Conservation (phyloP, 2,888 invertebrate species). For the Vesta saturnalis region DNA sequence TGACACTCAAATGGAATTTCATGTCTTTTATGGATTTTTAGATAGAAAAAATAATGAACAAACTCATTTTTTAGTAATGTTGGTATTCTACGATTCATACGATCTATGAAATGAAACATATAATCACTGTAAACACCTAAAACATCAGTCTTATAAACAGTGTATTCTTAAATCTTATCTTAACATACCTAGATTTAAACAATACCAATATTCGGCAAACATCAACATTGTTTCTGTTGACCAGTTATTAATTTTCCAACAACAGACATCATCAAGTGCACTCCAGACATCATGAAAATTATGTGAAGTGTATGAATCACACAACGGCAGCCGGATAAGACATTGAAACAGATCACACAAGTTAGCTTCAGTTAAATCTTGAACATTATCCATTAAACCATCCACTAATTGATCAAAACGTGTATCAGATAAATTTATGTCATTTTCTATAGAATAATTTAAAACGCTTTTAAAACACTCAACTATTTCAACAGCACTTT, state of each 20-base stretch:
- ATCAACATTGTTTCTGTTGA: slow-evolving; percentile 65
- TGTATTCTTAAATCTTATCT: not conserved
- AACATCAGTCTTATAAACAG: slow-evolving; percentile 27
- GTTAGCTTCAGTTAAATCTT: slow-evolving; percentile 67
- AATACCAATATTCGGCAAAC: slow-evolving; percentile 73
- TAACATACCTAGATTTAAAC: slow-evolving; percentile 62
- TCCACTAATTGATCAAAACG: slow-evolving; percentile 59
- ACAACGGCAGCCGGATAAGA: slow-evolving; percentile 65
- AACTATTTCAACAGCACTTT: slow-evolving; percentile 51
- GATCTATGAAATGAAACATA: slow-evolving; percentile 65
- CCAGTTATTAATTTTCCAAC: slow-evolving; percentile 64
- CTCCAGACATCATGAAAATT: slow-evolving; percentile 75
- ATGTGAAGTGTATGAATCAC: slow-evolving; percentile 64
- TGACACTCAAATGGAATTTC: slow-evolving; percentile 74
- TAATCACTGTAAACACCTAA: slow-evolving; percentile 68
- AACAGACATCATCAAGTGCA: slow-evolving; percentile 73
- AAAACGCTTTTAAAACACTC: slow-evolving; percentile 51
- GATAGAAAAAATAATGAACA: slow-evolving; percentile 74
- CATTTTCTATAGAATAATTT: slow-evolving; percentile 50
- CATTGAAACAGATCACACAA: slow-evolving; percentile 65
- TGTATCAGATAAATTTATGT: slow-evolving; percentile 53
- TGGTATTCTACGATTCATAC: slow-evolving; percentile 67
- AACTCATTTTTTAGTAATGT: slow-evolving; percentile 70
- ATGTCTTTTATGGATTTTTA: slow-evolving; percentile 69
- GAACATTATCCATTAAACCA: slow-evolving; percentile 64